Evolutionary conservation across 2,888 invertebrate species (phyloP), one percentile per base, ranked within the genome.

Genomic region (Ornithoptera alexandrae): DNA sequence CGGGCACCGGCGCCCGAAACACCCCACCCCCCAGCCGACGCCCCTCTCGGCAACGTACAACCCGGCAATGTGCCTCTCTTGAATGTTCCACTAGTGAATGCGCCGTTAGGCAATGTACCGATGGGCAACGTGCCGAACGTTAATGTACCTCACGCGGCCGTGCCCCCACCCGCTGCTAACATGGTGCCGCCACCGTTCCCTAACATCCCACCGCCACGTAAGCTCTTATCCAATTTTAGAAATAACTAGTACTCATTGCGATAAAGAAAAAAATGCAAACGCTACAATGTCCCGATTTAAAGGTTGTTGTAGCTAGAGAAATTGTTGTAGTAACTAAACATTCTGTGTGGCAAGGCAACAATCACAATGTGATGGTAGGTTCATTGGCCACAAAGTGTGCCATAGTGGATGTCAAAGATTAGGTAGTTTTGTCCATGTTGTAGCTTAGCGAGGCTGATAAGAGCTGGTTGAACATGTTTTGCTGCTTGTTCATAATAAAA

Each of bases 1-100:
- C 92, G 94, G 7, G 90, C 93, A 67, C 92, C 93, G 39, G 87
- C 87, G 60, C 89, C 89, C 7, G 86, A 84, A 73, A 75, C 80
- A 66, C 71, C 78, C 6, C 72, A 77, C 69, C 74, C 75, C 58
- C 77, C 76, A 36, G 75, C 77, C 64, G 72, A 78, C 65, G 65
- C 75, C 72, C 71, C 77, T 72, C 73, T 77, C 78, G 74, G 77
- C 73, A 68, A 79, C 78, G 75, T 75, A 76, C 77, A 82, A 64
- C 77, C 69, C 73, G 78, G 73, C 72, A 73, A 72, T 70, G 74
- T 71, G 69, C 72, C 59, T 46, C 75, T 65, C 74, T 74, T 74
- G 70, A 67, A 76, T 74, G 69, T 73, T 68, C 70, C 74, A 66
- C 70, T 73, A 73, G 68, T 8, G 36, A 69, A 69, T 58, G 69